These are phyloP conservation scores for Eulemur coronatus DNA, from an alignment of 2,797 vertebrate species.

Conservation along the genomic window DNA sequence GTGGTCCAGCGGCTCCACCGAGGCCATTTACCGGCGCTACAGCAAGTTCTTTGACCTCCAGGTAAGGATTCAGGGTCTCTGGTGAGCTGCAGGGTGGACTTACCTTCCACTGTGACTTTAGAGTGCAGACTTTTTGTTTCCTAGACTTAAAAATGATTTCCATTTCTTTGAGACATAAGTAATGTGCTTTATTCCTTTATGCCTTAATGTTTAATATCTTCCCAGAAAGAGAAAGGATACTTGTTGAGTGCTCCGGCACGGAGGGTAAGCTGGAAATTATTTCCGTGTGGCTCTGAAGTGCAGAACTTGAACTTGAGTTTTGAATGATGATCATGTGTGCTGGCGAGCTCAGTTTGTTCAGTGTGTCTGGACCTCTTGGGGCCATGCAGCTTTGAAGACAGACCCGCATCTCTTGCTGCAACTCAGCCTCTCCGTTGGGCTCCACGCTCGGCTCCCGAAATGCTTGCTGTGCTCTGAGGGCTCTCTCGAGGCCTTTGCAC, in stretches of 20 bases:
- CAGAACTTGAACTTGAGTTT: not conserved
- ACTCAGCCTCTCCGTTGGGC: not conserved
- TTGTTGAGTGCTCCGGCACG: not conserved
- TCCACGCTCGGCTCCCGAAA: not conserved
- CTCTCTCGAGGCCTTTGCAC: not conserved
- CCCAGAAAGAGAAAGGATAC: not conserved
- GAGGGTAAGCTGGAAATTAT: not conserved
- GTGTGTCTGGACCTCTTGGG: not conserved
- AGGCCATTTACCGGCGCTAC: constrained; percentile 97
- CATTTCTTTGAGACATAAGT: not conserved
- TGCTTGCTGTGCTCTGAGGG: not conserved
- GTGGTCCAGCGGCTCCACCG: constrained; percentile 96
- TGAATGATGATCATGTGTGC: not conserved
- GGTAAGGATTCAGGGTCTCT: constrained; percentile 84
- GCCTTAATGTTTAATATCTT: not conserved
- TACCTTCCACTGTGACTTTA: not conserved
- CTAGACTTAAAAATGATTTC: not conserved
- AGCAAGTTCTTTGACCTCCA: constrained; percentile 99
- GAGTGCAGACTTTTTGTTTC: not conserved
- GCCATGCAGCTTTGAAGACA: not conserved
- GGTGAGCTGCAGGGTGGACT: not conserved
- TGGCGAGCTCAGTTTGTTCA: not conserved
- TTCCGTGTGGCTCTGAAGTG: not conserved
- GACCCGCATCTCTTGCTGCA: not conserved
- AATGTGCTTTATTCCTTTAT: not conserved